Conservation (phyloP, 2,888 invertebrate species). For the Agrilus biguttatus region DNA sequence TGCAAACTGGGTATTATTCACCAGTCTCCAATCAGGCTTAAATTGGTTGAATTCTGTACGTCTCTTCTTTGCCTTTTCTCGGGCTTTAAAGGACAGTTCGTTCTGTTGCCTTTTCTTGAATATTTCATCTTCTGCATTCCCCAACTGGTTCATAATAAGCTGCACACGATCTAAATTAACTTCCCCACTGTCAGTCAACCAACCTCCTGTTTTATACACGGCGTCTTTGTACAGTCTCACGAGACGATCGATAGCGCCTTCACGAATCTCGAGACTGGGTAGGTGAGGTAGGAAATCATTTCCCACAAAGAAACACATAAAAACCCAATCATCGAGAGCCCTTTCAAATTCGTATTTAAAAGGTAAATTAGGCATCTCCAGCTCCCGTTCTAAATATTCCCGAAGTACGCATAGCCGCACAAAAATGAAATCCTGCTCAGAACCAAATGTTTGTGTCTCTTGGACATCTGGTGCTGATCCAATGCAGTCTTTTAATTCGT, state of each 20-base stretch:
- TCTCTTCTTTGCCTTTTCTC: conserved; percentile 57
- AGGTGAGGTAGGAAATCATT: conserved; percentile 98
- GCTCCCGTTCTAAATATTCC: conserved; percentile 84
- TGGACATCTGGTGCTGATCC: conserved; percentile 42
- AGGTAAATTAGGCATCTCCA: conserved; percentile 82
- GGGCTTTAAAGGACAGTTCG: conserved; percentile 66
- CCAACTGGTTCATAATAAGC: conserved; percentile 86
- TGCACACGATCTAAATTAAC: conserved; percentile 89
- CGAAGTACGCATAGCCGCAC: conserved; percentile 84
- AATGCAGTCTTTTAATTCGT: conserved; percentile 87
- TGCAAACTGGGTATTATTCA: conserved; percentile 64
- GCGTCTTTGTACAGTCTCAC: conserved; percentile 87
- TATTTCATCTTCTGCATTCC: conserved; percentile 91
- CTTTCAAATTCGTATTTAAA: conserved; percentile 92
- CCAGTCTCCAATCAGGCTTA: conserved; percentile 52
- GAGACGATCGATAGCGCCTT: conserved; percentile 90
- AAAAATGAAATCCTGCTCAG: conserved; percentile 81
- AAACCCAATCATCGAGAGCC: conserved; percentile 94
- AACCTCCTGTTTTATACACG: conserved; percentile 89
- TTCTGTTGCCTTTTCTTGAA: conserved; percentile 83
- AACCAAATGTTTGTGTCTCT: conserved; percentile 45
- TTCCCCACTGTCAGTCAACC: conserved; percentile 86
- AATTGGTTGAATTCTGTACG: conserved; percentile 35
- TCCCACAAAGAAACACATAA: conserved; percentile 99
- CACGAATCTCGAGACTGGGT: conserved; percentile 93